These are phyloP conservation scores for Rhizoglyphus robini DNA, from an alignment of 1,140 invertebrate genomes.

Conservation along the genomic window DNA sequence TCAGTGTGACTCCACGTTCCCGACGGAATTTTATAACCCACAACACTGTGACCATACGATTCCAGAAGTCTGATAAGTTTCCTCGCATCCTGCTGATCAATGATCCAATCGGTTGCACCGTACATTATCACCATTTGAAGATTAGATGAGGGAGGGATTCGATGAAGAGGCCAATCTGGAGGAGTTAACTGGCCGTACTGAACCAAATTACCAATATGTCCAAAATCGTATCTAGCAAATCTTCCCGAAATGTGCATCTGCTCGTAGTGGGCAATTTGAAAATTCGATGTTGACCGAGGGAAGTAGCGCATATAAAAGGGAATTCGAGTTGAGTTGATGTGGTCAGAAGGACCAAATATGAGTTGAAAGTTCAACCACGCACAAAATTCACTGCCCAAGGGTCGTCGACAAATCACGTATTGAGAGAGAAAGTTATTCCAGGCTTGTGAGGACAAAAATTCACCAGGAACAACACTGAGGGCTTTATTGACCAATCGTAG, in stretches of 20 bases:
- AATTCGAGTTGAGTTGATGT: background rate
- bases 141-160: conserved; percentile 10
- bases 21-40: background rate
- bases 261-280: background rate
- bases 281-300: background rate
- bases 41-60: background rate
- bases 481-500: background rate
- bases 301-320: background rate
- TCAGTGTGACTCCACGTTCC: conserved; percentile 26
- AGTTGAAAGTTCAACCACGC: background rate
- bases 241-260: background rate
- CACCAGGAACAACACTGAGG: no score
- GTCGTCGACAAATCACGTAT: background rate
- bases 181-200: background rate
- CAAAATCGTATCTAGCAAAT: conserved; percentile 10
- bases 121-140: no score
- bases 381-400: no score
- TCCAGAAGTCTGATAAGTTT: background rate
- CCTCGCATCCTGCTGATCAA: conserved; percentile 3
- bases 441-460: no score
- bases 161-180: conserved; percentile 12
- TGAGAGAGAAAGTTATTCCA: background rate
- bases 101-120: conserved; percentile 16
- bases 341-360: background rate
- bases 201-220: background rate